Evolutionary conservation across 1,140 invertebrate genomes (phyloP).

Genomic region (Platyscapa corneri): DNA sequence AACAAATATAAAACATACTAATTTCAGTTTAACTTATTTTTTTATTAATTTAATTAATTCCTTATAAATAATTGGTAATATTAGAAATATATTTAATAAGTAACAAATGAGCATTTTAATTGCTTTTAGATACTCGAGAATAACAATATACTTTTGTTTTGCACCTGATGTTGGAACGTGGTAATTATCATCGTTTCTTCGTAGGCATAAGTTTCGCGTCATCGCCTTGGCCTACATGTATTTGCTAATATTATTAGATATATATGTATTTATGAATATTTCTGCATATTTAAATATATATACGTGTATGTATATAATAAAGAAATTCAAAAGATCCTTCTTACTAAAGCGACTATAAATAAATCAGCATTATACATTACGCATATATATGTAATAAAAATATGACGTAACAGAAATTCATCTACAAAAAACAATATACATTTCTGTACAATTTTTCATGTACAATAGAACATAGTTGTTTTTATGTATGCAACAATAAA

Average conservation of each 20-base stretch:
- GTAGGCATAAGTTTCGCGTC: not conserved
- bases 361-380: not conserved
- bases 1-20: no score
- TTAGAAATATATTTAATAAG: no score
- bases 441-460: not conserved
- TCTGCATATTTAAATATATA: not conserved
- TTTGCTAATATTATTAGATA: slow-evolving; percentile 31
- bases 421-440: not conserved
- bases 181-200: not conserved
- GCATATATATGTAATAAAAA: not conserved
- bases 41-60: no score
- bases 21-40: no score
- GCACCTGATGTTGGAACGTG: not conserved
- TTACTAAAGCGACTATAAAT: not conserved
- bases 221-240: slow-evolving; percentile 53
- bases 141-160: not conserved
- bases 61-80: no score
- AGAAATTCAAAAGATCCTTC: not conserved
- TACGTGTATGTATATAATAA: slow-evolving; percentile 2
- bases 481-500: not conserved
- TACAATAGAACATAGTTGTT: not conserved
- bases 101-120: no score
- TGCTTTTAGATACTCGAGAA: no score
- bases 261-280: not conserved
- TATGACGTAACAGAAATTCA: slow-evolving; percentile 18